These are phyloP conservation scores for Oenanthe melanoleuca DNA, from an alignment of 2,113 vertebrate genomes.

Conservation along the genomic window DNA sequence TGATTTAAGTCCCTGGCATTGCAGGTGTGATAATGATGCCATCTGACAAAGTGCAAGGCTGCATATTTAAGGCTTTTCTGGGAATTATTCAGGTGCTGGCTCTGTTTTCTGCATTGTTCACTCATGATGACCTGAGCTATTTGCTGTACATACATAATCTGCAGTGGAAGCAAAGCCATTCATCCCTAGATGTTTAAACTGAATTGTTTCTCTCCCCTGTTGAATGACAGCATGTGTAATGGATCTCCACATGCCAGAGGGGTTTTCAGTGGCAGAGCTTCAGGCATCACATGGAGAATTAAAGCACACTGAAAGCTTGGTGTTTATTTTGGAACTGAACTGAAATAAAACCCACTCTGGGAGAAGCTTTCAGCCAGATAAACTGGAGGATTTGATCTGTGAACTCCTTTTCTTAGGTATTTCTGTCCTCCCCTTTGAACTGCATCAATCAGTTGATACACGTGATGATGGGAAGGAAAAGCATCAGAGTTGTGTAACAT, in stretches of 20 bases:
- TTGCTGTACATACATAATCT: not conserved
- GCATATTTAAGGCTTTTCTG: not conserved
- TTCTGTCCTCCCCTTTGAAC: constrained; percentile 15
- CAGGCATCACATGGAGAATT: constrained; percentile 30
- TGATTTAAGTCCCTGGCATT: not conserved
- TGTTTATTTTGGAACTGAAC: constrained; percentile 48
- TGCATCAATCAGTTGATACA: not conserved
- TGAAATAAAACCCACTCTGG: constrained; percentile 8
- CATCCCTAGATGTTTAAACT: not conserved
- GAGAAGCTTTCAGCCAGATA: constrained; percentile 48
- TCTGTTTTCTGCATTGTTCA: not conserved
- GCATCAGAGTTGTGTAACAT: constrained; percentile 34
- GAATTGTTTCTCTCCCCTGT: not conserved
- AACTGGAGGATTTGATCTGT: constrained; percentile 50
- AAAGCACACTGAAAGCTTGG: not conserved
- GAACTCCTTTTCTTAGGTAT: constrained; percentile 37
- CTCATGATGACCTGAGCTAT: not conserved
- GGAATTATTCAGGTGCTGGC: not conserved
- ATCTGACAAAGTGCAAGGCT: not conserved
- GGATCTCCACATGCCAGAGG: not conserved
- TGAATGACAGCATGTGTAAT: constrained; percentile 20
- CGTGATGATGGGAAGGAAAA: not conserved
- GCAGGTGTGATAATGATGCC: not conserved
- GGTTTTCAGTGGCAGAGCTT: not conserved
- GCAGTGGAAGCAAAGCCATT: not conserved